Evolutionary conservation across 2,888 invertebrate genomes (phyloP), one percentile per base, ranked within the genome.

Genomic region (Maniola hyperantus): DNA sequence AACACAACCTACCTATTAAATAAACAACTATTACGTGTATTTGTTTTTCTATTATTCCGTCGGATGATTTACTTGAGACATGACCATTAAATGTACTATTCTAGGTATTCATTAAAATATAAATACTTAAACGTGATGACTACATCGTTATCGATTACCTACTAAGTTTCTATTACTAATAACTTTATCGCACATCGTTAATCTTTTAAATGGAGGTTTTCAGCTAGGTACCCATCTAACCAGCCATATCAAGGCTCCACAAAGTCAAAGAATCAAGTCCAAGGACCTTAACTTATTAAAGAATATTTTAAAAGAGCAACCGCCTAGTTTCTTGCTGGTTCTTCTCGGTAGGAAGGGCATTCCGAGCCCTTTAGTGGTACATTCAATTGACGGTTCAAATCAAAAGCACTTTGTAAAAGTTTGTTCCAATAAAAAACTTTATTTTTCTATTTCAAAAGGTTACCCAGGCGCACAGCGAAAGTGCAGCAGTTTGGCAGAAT

Each of bases 41-140:
- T 69, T 63, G 65, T 66, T 61, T 64, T 64, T 64, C 48, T 48
- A 15, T 57, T 59, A 66, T 58, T 64, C 48, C 42, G 34, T 26
- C 36, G 50, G 20, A 64, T 53, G 61, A 68, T 68, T 70, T 60
- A 55, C 50, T 60, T 54, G 46, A 66, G 51, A 70, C 63, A 60
- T 64, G 61, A 66, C 55, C 63, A 57, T 70, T 63, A 59, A 58
- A 70, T 65, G 44, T 64, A n/a, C n/a, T n/a, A 53, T 59, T 39
- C 15, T 54, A 65, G 53, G 62, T 65, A 65, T 64, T 67, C 61
- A 67, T 67, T 67, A 65, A 51, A 59, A 63, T 59, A 54, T 59
- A 46, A 63, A 59, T 48, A 44, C 33, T 51, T 34, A 42, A 34
- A 54, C 46, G 51, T 60, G 67, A 65, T 65, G 61, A 65, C 61